These are phyloP conservation scores for Otis tarda DNA, from an alignment of 2,113 vertebrate species.

Conservation along the genomic window DNA sequence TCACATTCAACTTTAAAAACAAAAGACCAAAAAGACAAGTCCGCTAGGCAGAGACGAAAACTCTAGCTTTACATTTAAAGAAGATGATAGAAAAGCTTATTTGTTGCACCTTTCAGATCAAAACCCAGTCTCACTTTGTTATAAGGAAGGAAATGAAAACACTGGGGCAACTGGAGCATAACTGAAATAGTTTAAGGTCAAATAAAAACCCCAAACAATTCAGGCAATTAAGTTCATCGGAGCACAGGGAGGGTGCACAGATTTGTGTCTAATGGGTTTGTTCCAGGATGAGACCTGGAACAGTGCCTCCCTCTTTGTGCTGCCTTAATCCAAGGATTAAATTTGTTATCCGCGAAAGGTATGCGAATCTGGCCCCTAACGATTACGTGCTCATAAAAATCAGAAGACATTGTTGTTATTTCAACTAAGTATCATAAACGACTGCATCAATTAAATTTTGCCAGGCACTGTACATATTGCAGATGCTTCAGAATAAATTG, in stretches of 20 bases:
- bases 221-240: background rate
- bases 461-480: background rate
- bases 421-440: background rate
- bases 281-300: background rate
- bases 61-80: background rate
- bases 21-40: background rate
- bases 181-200: conserved; percentile 11
- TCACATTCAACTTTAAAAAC: background rate
- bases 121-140: background rate
- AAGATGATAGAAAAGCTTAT: background rate
- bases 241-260: background rate
- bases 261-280: background rate
- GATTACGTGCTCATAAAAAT: background rate
- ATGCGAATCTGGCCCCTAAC: background rate
- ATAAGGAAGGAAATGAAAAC: background rate
- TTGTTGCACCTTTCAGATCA: background rate
- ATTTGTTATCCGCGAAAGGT: background rate
- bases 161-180: background rate
- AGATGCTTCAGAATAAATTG: background rate
- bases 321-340: background rate
- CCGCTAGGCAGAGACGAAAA: background rate
- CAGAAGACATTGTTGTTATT: background rate
- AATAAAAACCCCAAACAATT: background rate
- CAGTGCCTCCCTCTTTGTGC: background rate
- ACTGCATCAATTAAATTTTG: background rate